Evolutionary conservation across 2,797 vertebrate genomes (phyloP).

Genomic region (Lepidocolaptes lacrymiger): DNA sequence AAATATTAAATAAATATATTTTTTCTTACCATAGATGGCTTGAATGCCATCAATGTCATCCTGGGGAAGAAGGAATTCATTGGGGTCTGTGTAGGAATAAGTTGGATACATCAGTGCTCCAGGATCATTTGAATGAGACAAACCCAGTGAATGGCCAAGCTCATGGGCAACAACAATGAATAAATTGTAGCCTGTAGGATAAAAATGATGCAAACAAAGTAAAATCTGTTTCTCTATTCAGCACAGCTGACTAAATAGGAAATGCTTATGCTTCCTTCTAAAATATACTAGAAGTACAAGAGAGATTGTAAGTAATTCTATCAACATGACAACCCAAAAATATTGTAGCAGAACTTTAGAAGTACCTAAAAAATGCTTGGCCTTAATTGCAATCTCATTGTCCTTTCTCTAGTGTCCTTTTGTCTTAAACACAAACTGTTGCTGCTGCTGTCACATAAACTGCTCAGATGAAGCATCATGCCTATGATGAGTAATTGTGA

Average conservation of each 20-base stretch:
- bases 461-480: not conserved
- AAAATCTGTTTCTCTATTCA: not conserved
- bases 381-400: not conserved
- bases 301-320: not conserved
- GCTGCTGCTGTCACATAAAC: not conserved
- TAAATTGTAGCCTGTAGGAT: slow-evolving; percentile 88
- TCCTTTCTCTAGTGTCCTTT: not conserved
- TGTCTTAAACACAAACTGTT: not conserved
- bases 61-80: slow-evolving; percentile 82
- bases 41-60: slow-evolving; percentile 95
- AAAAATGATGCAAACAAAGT: not conserved
- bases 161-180: slow-evolving; percentile 91
- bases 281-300: not conserved
- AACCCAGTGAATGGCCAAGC: slow-evolving; percentile 92
- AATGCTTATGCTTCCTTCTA: not conserved
- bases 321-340: not conserved
- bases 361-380: not conserved
- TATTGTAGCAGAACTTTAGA: not conserved
- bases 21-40: slow-evolving; percentile 87
- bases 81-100: slow-evolving; percentile 81
- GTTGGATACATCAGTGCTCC: slow-evolving; percentile 92
- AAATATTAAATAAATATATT: not conserved
- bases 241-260: not conserved
- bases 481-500: not conserved
- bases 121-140: slow-evolving; percentile 87